Conservation (phyloP, 2,797 vertebrate genomes). For the Benthosema pterotum region DNA sequence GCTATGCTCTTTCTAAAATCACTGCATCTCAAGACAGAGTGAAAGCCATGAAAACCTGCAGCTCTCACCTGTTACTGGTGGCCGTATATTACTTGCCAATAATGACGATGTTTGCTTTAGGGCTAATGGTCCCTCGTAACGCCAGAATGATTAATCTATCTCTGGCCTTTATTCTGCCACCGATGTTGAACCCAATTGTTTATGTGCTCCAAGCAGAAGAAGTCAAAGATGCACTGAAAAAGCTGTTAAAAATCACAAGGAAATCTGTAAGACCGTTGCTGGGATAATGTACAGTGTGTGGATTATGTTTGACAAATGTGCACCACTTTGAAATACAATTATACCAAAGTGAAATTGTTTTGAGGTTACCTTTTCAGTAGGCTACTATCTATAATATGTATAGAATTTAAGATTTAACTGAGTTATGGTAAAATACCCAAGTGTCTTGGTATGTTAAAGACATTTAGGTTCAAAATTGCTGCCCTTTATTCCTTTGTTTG, state of each 20-base stretch:
- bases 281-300: background rate
- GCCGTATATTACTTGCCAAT: constrained; percentile 62
- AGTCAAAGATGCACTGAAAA: constrained; percentile 48
- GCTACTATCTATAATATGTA: too few relatives aligned
- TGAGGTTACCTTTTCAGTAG: too few relatives aligned
- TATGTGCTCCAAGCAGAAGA: constrained; percentile 71
- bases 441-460: too few relatives aligned
- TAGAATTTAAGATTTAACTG: too few relatives aligned
- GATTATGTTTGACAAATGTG: too few relatives aligned
- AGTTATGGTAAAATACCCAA: too few relatives aligned
- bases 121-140: constrained; percentile 26
- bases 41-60: constrained; percentile 65
- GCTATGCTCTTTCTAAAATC: too few relatives aligned
- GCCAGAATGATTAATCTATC: too few relatives aligned
- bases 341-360: background rate
- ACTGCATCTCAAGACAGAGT: constrained; percentile 38
- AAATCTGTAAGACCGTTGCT: background rate
- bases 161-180: constrained; percentile 54
- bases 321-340: background rate
- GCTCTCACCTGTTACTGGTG: constrained; percentile 64
- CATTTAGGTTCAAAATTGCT: too few relatives aligned
- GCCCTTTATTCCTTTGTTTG: too few relatives aligned
- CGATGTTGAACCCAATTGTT: constrained; percentile 65
- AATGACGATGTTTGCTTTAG: background rate
- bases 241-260: background rate